Conservation (phyloP, 2,113 vertebrate species). For the Okapia johnstoni region DNA sequence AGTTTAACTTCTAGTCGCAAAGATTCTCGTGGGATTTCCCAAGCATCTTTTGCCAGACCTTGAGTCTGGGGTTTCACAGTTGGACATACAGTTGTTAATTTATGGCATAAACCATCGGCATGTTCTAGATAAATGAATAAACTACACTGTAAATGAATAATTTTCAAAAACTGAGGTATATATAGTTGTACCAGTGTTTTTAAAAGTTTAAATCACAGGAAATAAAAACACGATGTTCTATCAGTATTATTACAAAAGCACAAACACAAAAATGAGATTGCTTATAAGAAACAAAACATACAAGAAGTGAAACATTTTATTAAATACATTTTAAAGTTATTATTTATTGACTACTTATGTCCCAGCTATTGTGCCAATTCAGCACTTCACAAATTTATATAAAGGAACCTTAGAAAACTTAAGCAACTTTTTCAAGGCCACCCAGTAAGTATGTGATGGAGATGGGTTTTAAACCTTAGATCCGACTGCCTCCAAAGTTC, state of each 20-base stretch:
- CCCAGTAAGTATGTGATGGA: not conserved
- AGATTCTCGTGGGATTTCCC: conserved; percentile 98
- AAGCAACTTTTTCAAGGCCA: not conserved
- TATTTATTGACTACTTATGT: not conserved
- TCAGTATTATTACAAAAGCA: conserved; percentile 25
- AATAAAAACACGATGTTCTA: not conserved
- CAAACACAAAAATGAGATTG: not conserved
- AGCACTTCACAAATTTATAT: not conserved
- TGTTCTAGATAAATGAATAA: conserved; percentile 86
- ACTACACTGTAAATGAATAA: not conserved
- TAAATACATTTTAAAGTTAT: conserved; percentile 8
- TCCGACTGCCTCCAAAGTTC: not conserved
- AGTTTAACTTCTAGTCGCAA: conserved; percentile 95
- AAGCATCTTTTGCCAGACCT: conserved; percentile 97
- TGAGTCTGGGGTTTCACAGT: conserved; percentile 99
- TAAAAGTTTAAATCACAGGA: not conserved
- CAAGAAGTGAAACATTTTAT: not conserved
- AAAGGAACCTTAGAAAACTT: not conserved
- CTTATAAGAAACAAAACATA: not conserved
- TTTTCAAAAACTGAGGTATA: conserved; percentile 33
- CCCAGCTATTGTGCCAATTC: not conserved
- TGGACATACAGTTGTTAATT: conserved; percentile 95
- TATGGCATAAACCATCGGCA: conserved; percentile 96
- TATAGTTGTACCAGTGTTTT: not conserved
- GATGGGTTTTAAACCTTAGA: not conserved